These are phyloP conservation scores for Brachyhypopomus occidentalis DNA, from an alignment of 2,113 vertebrate genomes.

Conservation along the genomic window DNA sequence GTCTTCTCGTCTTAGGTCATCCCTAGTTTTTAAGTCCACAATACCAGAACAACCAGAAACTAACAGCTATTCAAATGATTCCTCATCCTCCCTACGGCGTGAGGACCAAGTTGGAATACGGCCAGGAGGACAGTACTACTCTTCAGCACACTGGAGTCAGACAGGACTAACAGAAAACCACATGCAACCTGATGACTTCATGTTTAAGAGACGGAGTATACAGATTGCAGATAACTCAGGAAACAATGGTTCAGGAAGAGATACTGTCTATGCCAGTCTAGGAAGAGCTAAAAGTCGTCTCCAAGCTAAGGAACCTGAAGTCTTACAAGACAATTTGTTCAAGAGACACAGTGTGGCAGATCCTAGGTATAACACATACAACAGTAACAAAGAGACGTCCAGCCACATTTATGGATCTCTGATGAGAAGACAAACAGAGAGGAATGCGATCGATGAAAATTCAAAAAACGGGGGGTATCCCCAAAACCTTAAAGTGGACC, in stretches of 20 bases:
- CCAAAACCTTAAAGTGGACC: slow-evolving; percentile 70
- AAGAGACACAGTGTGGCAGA: slow-evolving; percentile 91
- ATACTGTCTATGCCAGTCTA: slow-evolving; percentile 74
- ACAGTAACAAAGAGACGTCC: slow-evolving; percentile 68
- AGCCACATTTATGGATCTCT: slow-evolving; percentile 79
- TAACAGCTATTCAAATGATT: slow-evolving; percentile 77
- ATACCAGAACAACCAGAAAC: slow-evolving; percentile 85
- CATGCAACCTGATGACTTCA: slow-evolving; percentile 58
- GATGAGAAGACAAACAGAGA: slow-evolving; percentile 70
- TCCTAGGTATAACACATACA: slow-evolving; percentile 76
- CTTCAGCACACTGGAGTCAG: slow-evolving; percentile 67
- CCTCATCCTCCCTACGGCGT: slow-evolving; percentile 73
- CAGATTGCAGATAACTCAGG: slow-evolving; percentile 69
- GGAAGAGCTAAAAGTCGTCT: slow-evolving; percentile 62
- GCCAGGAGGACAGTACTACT: slow-evolving; percentile 58
- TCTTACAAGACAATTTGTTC: slow-evolving; percentile 72
- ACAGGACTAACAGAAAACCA: slow-evolving; percentile 48
- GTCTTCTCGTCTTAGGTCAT: slow-evolving; percentile 84
- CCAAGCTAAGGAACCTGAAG: slow-evolving; percentile 57
- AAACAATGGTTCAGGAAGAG: slow-evolving; percentile 56
- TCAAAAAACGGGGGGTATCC: slow-evolving; percentile 59
- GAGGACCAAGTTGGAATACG: slow-evolving; percentile 64
- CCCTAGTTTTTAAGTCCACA: slow-evolving; percentile 82
- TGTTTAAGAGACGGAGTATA: slow-evolving; percentile 65
- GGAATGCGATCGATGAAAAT: slow-evolving; percentile 63